Base-by-base conservation (phyloP, 2,888 invertebrate genomes). In the Platypus cylindrus region DNA sequence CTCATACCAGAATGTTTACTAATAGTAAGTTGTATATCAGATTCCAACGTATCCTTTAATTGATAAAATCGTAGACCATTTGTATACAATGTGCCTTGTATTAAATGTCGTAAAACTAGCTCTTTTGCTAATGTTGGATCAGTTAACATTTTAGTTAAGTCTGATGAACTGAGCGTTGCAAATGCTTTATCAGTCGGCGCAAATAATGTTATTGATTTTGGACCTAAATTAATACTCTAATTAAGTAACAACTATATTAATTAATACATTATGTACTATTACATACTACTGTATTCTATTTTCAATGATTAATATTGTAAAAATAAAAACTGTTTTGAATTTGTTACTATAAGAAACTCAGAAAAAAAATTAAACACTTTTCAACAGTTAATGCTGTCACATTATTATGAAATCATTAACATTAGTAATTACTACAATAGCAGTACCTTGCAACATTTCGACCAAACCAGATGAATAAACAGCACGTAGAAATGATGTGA, bases 41-140 rank as follows among this genome's bases (percentile, higher is more conserved):
- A 73, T 46, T 75, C 73, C 58, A 86, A 71, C 32, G 80, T 80
- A 55, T 84, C 83, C 56, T 78, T 72, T 24, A 85, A 77, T 63
- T 86, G 84, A 62, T 84, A 87, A 64, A 83, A 86, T 48, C 84
- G 67, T 81, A 87, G 85, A 33, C 86, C 86, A 3, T 83, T 82
- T 31, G 83, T 83, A 66, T 82, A 87, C 3, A 86, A 64, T 1
- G 84, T 81, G 28, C 82, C 82, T 3, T 83, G 73, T 37, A 79
- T 68, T 36, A 85, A 67, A 58, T 87, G 86, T 32, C 77, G 69
- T 52, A 81, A 73, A 27, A 84, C 78, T 29, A 87, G 68, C 34
- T 79, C 75, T 43, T 75, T 73, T 5, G 86, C 80, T 1, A 70
- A 67, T 8, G 71, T 70, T 54, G 71, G 69, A 49, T 73, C 70